phyloP scores from a whole-genome alignment of 2,797 vertebrate genomes.

The Pelochelys cantorii region DNA sequence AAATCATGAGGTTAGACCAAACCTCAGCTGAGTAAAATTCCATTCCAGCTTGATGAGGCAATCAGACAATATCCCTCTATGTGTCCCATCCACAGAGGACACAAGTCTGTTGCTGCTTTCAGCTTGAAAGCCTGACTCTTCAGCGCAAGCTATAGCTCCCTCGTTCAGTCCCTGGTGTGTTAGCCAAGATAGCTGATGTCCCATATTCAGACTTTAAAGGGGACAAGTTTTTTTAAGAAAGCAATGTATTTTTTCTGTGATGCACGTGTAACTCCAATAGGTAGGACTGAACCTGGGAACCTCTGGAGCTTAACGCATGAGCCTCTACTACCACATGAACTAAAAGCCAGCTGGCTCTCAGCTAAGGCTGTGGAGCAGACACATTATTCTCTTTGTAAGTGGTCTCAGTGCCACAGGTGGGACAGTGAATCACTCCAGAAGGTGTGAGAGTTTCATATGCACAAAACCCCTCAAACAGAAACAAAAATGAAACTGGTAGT shows the following conservation, averaged over 20 bases:
- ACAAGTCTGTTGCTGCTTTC: neutral
- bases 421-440: too few relatives aligned
- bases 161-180: neutral
- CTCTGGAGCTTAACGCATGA: too few relatives aligned
- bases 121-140: neutral
- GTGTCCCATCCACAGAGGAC: neutral
- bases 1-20: neutral
- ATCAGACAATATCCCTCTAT: neutral
- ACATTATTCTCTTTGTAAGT: too few relatives aligned
- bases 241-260: neutral
- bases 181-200: neutral
- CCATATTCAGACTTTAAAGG: neutral
- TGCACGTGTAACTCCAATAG: neutral
- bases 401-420: too few relatives aligned
- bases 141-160: neutral
- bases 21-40: neutral
- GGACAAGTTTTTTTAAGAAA: neutral
- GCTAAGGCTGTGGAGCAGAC: too few relatives aligned
- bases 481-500: neutral
- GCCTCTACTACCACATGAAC: too few relatives aligned
- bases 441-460: too few relatives aligned
- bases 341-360: too few relatives aligned
- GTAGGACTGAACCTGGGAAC: too few relatives aligned
- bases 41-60: neutral
- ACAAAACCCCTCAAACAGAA: neutral